phyloP scores from a whole-genome alignment of 2,113 vertebrate genomes.

The Chionomys nivalis region DNA sequence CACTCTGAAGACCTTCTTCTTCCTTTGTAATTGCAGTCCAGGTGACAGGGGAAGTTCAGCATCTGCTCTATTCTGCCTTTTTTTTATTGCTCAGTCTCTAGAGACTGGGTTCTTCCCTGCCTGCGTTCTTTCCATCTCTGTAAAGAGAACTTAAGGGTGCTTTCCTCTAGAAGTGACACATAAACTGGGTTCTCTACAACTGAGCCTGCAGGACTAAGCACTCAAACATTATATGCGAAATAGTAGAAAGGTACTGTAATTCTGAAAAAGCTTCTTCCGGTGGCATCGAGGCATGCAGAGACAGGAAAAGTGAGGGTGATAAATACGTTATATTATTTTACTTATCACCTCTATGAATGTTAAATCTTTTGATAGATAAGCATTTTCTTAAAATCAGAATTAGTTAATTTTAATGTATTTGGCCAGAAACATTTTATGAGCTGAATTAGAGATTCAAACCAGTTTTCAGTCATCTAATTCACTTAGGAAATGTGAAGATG shows the following conservation, averaged over 20 bases:
- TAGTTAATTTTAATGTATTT: not conserved
- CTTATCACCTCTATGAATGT: not conserved
- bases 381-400: not conserved
- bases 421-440: not conserved
- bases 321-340: not conserved
- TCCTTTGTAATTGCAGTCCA: not conserved
- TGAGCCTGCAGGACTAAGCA: not conserved
- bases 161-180: not conserved
- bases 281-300: not conserved
- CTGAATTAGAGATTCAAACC: constrained; percentile 11
- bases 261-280: not conserved
- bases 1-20: not conserved
- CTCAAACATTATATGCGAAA: not conserved
- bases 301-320: not conserved
- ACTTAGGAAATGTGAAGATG: not conserved
- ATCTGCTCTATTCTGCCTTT: not conserved
- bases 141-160: not conserved
- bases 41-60: not conserved
- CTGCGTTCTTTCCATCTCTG: not conserved
- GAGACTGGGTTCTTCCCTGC: not conserved
- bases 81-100: not conserved
- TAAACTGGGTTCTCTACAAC: not conserved
- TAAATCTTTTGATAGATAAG: not conserved
- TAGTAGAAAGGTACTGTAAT: not conserved
- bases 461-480: not conserved